Percentiles rank a stretch among this genome's conserved stretches.
These are phyloP conservation scores for Pristionchus exspectatus DNA, from an alignment of 2,888 invertebrate species.

Conservation along the genomic window DNA sequence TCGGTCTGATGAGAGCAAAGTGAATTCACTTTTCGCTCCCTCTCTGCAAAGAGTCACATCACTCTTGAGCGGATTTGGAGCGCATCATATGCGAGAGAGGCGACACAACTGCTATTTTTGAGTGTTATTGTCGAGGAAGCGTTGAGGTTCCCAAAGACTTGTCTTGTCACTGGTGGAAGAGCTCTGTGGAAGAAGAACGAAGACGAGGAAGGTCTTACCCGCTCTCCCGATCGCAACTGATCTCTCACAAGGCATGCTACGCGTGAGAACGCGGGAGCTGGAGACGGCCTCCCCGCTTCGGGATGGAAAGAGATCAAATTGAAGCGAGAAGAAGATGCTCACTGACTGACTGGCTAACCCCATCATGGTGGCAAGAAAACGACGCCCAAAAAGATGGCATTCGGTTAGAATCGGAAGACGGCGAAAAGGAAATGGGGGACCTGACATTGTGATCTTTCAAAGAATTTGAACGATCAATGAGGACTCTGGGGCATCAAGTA, in stretches of 20 bases:
- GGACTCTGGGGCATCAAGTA: not conserved
- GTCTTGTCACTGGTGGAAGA: not conserved
- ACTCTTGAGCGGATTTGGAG: conserved; percentile 2
- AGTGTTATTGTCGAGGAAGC: conserved; percentile 1
- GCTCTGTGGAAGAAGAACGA: not conserved
- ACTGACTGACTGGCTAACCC: conserved; percentile 30
- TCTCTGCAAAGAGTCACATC: not conserved
- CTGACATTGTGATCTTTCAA: not conserved
- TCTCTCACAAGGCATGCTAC: not conserved
- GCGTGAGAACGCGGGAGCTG: not conserved
- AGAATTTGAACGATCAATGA: not conserved
- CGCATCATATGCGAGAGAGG: conserved; percentile 3
- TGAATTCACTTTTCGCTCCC: not conserved
- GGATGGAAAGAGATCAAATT: not conserved
- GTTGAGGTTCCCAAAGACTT: not conserved
- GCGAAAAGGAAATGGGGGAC: not conserved
- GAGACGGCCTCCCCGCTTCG: not conserved
- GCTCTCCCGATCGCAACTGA: not conserved
- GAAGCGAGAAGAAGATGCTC: not conserved
- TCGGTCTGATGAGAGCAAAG: conserved; percentile 4
- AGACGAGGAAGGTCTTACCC: not conserved
- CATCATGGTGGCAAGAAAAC: conserved; percentile 11
- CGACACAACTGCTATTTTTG: not conserved
- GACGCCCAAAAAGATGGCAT: conserved; percentile 11
- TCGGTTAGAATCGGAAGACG: not conserved